phyloP scores from a whole-genome alignment of 1,140 invertebrate species.

The Drosophila lini region DNA sequence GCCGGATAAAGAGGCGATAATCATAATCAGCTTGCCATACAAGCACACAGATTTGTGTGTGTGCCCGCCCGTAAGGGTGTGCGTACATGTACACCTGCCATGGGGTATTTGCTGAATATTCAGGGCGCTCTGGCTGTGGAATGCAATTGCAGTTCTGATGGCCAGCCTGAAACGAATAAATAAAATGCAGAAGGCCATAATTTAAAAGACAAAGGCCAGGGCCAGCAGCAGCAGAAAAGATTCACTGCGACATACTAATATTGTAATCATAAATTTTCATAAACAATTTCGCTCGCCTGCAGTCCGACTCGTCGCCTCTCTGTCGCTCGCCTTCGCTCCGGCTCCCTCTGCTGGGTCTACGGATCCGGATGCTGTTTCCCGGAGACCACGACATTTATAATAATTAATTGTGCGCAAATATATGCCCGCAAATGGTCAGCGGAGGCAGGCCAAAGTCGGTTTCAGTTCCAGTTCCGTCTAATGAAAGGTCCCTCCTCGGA shows the following conservation, averaged over 20 bases:
- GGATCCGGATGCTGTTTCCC: conserved; percentile 31
- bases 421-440: conserved; percentile 78
- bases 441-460: conserved; percentile 48
- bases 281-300: conserved; percentile 77
- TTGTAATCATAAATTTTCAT: conserved; percentile 83
- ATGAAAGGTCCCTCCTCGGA: conserved; percentile 55
- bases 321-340: background rate
- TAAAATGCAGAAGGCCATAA: conserved; percentile 65
- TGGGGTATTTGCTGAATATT: conserved; percentile 19
- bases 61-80: conserved; percentile 6
- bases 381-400: conserved; percentile 79
- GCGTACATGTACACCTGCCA: conserved; percentile 22
- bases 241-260: conserved; percentile 79
- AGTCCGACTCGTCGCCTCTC: conserved; percentile 32
- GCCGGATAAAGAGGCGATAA: conserved; percentile 59
- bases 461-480: conserved; percentile 46
- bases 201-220: conserved; percentile 68
- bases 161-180: conserved; percentile 54
- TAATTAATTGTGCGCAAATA: conserved; percentile 83
- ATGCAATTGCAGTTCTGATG: conserved; percentile 43
- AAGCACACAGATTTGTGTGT: conserved; percentile 5
- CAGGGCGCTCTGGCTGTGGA: conserved; percentile 1
- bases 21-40: conserved; percentile 62
- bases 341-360: conserved; percentile 36
- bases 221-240: conserved; percentile 43